Evolutionary conservation across 2,888 invertebrate genomes (phyloP), one percentile per base, ranked within the genome.

Genomic region (Himalopsyche anomala): DNA sequence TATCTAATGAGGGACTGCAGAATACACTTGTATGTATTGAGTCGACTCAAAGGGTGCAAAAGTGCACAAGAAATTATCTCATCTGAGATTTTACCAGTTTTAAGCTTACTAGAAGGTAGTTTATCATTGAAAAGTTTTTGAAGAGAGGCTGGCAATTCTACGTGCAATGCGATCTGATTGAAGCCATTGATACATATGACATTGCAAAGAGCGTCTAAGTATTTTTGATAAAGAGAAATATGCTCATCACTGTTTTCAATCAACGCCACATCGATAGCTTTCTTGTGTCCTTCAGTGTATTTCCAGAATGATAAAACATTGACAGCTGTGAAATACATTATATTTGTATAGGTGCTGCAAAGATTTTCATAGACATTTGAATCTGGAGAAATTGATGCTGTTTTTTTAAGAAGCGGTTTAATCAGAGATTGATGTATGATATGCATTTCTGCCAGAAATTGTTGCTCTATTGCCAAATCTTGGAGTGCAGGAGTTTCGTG

Each of bases 141-240:
- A 89, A 95, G 90, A 90, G 91, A 92, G 88, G 93, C 92, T 38
- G 94, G 94, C 82, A 95, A 92, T 89, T 95, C 95, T 87, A 96
- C 92, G 83, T 94, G 90, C 90, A 93, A 94, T 88, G 95, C 94
- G 85, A 96, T 95, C 89, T 95, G 94, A 79, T 92, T 90, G 90
- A 96, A 96, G 55, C 96, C 96, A 90, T 95, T 94, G 88, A 96
- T 93, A 89, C 96, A 95, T 90, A 95, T 95, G 88, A 96, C 93
- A 93, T 96, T 95, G 91, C 96, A 96, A 90, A 96, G 93, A 89
- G 94, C 94, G 91, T 95, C 93, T 80, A 95, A 93, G 92, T 96
- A 96, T 90, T 94, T 94, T 91, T 94, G 95, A 90, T 96, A 96
- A 88, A 96, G 93, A 90, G 94, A 94, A 90, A 96, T 94, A 91